phyloP scores from a whole-genome alignment of 2,113 vertebrate genomes.

The Eclectus roratus region DNA sequence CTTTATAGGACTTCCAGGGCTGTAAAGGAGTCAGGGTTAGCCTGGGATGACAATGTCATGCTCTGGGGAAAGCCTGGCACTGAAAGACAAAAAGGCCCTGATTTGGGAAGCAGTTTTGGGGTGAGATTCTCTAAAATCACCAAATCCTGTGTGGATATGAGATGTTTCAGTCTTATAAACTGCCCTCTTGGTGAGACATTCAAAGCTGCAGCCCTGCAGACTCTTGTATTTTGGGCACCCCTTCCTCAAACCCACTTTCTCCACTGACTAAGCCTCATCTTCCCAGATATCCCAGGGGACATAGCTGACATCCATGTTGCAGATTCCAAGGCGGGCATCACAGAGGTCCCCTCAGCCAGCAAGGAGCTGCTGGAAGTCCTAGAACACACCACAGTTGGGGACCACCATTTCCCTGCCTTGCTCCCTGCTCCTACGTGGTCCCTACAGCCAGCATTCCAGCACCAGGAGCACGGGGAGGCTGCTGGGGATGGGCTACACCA shows the following conservation, averaged over 20 bases:
- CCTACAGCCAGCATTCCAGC: not conserved
- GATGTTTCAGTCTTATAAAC: not conserved
- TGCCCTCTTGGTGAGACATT: not conserved
- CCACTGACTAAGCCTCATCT: not conserved
- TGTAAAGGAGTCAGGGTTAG: not conserved
- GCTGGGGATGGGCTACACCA: rapidly evolving
- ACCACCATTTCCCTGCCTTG: not conserved
- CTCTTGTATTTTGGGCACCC: not conserved
- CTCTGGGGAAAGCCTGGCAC: not conserved
- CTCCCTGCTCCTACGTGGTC: not conserved
- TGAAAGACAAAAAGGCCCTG: not conserved
- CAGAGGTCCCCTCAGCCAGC: rapidly evolving
- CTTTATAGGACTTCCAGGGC: not conserved
- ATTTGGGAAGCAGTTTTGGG: not conserved
- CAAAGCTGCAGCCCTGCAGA: not conserved
- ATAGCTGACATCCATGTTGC: not conserved
- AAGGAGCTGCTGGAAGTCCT: not conserved
- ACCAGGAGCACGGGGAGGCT: not conserved
- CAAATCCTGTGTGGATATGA: not conserved
- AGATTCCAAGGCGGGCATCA: not conserved
- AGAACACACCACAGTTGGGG: not conserved
- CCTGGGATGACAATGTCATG: not conserved
- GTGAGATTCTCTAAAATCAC: not conserved
- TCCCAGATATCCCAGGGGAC: not conserved
- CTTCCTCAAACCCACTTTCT: not conserved